Base-by-base conservation (phyloP, 2,797 vertebrate genomes). In the Tragopan temminckii region DNA sequence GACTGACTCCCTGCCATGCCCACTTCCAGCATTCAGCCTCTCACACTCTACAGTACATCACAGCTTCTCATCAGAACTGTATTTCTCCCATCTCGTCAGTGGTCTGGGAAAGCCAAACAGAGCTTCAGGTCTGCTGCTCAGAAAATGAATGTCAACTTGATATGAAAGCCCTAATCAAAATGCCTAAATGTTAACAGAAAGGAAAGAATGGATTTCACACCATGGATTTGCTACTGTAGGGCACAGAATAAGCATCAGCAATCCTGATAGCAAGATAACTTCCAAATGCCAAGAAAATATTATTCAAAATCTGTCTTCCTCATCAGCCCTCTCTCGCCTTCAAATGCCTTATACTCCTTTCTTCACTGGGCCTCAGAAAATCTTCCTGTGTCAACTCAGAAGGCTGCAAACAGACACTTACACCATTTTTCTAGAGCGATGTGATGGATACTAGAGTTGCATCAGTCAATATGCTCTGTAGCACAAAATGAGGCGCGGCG, bases 151-250 rank as follows among this genome's bases (percentile, higher is more conserved):
- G 31, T 58, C 68, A 71, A 72, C 61, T 86, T 76, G 16, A 35
- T 68, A 85, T 24, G 63, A 81, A 95, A 88, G n/a, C n/a, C n/a
- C 20, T 75, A 38, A 88, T 48, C 40, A 75, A 68, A 91, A 58
- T 14, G 68, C 27, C 15, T 70, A n/a, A 66, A 52, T 8, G 15
- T 77, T 48, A 40, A 19, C 9, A 36, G 52, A 52, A 78, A 59
- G 13, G 83, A 86, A 93, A 59, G 13, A 24, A 53, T 17, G 29
- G 52, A 7, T 80, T 38, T 38, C 43, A 62, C 23, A 48, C 12
- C 5, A 29, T 36, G 43, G 25, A 9, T 78, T 23, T 74, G 17
- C 57, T 78, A 25, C 40, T 67, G 31, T 9, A 19, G 13, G 5
- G 6, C 62, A 72, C 1, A 42, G 63, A 68, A 72, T 40, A 61